These are phyloP conservation scores for Yasuhikotakia modesta DNA, from an alignment of 2,797 vertebrate genomes.

Conservation along the genomic window DNA sequence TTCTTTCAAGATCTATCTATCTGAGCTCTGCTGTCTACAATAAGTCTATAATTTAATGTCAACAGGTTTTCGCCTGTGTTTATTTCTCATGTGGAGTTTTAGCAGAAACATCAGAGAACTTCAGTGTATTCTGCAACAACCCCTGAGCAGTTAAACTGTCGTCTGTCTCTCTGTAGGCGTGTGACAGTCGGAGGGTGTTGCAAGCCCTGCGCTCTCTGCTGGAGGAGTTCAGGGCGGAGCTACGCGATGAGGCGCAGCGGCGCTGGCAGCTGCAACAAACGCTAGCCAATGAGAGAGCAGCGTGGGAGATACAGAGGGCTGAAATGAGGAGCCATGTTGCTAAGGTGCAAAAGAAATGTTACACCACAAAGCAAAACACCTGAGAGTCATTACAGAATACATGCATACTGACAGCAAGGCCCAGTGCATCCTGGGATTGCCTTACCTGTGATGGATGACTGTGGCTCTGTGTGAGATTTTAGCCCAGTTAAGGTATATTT, in stretches of 20 bases:
- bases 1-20: too few relatives aligned
- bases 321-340: slow-evolving; percentile 85
- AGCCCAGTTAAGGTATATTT: too few relatives aligned
- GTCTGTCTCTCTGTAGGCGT: slow-evolving; percentile 71
- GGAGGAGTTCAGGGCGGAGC: slow-evolving; percentile 89
- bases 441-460: neutral
- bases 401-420: neutral
- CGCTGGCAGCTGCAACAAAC: slow-evolving; percentile 86
- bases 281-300: slow-evolving; percentile 88
- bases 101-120: too few relatives aligned
- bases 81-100: too few relatives aligned
- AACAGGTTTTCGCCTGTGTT: too few relatives aligned
- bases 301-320: slow-evolving; percentile 90
- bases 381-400: neutral
- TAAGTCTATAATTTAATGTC: too few relatives aligned
- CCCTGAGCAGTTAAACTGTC: neutral
- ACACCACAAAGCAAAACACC: neutral
- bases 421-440: neutral
- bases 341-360: slow-evolving; percentile 78
- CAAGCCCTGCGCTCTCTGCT: slow-evolving; percentile 84
- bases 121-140: neutral
- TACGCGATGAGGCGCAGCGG: slow-evolving; percentile 84
- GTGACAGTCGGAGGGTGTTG: slow-evolving; percentile 85
- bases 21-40: too few relatives aligned
- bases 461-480: neutral